phyloP scores from a whole-genome alignment of 2,888 invertebrate species.

The Chloromyia formosa region DNA sequence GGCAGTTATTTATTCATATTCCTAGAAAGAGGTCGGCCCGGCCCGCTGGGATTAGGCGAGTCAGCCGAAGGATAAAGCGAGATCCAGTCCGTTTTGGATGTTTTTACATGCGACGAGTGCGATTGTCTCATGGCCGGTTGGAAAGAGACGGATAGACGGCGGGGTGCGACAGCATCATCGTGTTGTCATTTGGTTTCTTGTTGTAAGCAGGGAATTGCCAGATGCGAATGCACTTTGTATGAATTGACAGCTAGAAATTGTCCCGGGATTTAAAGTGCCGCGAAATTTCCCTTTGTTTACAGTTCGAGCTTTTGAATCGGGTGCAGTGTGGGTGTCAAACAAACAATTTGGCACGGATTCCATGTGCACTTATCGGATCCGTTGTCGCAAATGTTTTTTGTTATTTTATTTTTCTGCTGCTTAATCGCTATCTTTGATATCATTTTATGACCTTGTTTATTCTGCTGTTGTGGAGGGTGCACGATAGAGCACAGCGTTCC shows the following conservation, averaged over 20 bases:
- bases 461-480: no score
- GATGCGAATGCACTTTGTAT: conserved; percentile 8
- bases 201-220: conserved; percentile 16
- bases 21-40: not conserved
- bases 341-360: no score
- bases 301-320: not conserved
- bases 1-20: not conserved
- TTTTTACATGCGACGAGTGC: no score
- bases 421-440: no score
- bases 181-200: not conserved
- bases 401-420: no score
- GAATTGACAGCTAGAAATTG: not conserved
- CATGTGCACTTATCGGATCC: no score
- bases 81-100: no score
- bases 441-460: no score
- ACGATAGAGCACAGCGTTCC: no score
- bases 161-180: not conserved
- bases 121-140: not conserved
- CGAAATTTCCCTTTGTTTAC: conserved; percentile 34
- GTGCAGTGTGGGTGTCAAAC: not conserved
- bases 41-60: not conserved
- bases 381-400: no score
- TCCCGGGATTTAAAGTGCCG: not conserved
- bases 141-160: not conserved
- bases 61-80: not conserved